Conservation (phyloP, 2,888 invertebrate species). For the Poecilus cupreus region DNA sequence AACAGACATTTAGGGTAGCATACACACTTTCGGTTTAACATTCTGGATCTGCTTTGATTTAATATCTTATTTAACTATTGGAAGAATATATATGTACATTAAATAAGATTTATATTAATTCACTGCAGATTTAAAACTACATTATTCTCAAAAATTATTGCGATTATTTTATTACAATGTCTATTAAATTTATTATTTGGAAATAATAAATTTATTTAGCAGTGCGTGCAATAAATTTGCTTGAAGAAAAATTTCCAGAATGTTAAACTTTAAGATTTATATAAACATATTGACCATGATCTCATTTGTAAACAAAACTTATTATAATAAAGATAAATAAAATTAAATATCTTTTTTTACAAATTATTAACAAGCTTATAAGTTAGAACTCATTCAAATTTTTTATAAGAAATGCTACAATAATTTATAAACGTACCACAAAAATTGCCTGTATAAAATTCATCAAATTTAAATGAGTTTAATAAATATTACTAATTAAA, state of each 20-base stretch:
- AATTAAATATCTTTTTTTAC: neutral
- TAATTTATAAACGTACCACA: neutral
- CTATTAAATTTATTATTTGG: constrained; percentile 7
- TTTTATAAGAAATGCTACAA: neutral
- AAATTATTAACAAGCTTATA: neutral
- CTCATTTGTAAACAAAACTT: constrained; percentile 35
- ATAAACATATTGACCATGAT: constrained; percentile 39
- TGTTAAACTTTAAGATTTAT: constrained; percentile 27
- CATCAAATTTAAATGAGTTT: neutral
- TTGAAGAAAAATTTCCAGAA: neutral
- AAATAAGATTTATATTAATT: constrained; percentile 13
- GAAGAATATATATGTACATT: constrained; percentile 24
- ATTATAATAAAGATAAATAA: constrained; percentile 3
- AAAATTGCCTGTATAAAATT: neutral
- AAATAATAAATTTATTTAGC: neutral
- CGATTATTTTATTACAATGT: neutral
- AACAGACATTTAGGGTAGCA: constrained; percentile 52
- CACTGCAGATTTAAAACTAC: constrained; percentile 8
- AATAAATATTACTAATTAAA: constrained; percentile 10
- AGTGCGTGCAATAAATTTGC: neutral
- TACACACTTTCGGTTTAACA: constrained; percentile 44
- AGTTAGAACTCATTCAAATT: neutral
- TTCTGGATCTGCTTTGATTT: constrained; percentile 34
- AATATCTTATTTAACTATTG: constrained; percentile 2
- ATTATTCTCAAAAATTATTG: constrained; percentile 7